Evolutionary conservation across 2,797 vertebrate genomes (phyloP).

Genomic region (Toxotes lorentzi): DNA sequence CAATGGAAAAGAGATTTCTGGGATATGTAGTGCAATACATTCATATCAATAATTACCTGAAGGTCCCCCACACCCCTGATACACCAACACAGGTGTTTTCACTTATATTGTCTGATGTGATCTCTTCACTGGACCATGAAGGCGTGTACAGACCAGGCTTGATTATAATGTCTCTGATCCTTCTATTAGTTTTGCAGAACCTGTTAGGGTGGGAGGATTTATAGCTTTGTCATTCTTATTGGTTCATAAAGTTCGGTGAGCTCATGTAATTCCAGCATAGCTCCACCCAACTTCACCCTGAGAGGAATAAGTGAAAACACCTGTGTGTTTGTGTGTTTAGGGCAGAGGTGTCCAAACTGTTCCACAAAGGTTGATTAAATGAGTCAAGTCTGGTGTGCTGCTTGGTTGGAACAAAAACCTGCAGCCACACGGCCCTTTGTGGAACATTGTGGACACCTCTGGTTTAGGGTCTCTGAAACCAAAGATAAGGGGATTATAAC

Average conservation of each 20-base stretch:
- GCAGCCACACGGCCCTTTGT: too few species aligned
- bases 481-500: background rate
- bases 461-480: background rate
- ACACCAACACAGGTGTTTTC: background rate
- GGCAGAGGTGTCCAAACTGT: too few species aligned
- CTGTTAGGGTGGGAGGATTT: background rate
- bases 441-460: too few species aligned
- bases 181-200: background rate
- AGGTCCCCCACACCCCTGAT: background rate
- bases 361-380: too few species aligned
- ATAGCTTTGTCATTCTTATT: background rate
- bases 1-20: background rate
- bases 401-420: too few species aligned
- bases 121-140: background rate
- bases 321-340: background rate
- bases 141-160: background rate
- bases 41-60: background rate
- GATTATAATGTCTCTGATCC: background rate
- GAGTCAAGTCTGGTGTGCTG: too few species aligned
- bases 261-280: background rate
- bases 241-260: background rate
- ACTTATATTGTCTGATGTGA: background rate
- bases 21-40: background rate
- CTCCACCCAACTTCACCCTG: background rate
- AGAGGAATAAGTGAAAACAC: slow-evolving; percentile 15